These are phyloP conservation scores for Malthinus flaveolus DNA, from an alignment of 2,888 invertebrate species.

Conservation along the genomic window DNA sequence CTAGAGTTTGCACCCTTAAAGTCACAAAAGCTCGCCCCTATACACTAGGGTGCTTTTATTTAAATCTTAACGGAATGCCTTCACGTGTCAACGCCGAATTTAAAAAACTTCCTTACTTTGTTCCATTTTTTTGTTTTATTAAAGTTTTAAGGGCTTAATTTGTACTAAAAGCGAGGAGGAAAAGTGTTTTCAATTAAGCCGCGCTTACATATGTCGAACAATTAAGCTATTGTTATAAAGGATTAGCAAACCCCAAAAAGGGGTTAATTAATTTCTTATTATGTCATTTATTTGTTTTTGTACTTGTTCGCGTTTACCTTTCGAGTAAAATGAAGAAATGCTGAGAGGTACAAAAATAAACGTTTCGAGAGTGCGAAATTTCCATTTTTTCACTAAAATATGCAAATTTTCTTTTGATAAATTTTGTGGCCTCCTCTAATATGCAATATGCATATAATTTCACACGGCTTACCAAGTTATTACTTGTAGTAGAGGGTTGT, in stretches of 20 bases:
- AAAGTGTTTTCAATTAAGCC: neutral
- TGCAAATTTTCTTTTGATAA: slow-evolving; percentile 48
- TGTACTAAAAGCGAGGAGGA: no score
- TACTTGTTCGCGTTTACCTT: slow-evolving; percentile 6
- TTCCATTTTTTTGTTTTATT: neutral
- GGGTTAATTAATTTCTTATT: no score
- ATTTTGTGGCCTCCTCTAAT: slow-evolving; percentile 42
- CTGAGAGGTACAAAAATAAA: slow-evolving; percentile 23
- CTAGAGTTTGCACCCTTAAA: slow-evolving; percentile 33
- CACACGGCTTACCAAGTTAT: slow-evolving; percentile 46
- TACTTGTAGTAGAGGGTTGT: slow-evolving; percentile 35
- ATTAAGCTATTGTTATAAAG: neutral
- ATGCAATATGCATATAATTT: slow-evolving; percentile 48
- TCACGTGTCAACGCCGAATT: slow-evolving; percentile 30
- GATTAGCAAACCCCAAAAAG: no score
- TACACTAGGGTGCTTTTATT: slow-evolving; percentile 32
- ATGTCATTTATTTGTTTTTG: neutral
- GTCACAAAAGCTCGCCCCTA: slow-evolving; percentile 30
- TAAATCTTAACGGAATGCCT: slow-evolving; percentile 36
- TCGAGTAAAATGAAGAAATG: slow-evolving; percentile 16
- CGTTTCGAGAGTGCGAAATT: slow-evolving; percentile 35
- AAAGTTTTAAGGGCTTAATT: no score
- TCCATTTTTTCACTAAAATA: slow-evolving; percentile 37
- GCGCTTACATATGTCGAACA: slow-evolving; percentile 4
- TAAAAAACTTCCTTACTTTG: slow-evolving; percentile 14